phyloP scores from a whole-genome alignment of 2,113 vertebrate genomes.

The Forbesichthys agassizii region DNA sequence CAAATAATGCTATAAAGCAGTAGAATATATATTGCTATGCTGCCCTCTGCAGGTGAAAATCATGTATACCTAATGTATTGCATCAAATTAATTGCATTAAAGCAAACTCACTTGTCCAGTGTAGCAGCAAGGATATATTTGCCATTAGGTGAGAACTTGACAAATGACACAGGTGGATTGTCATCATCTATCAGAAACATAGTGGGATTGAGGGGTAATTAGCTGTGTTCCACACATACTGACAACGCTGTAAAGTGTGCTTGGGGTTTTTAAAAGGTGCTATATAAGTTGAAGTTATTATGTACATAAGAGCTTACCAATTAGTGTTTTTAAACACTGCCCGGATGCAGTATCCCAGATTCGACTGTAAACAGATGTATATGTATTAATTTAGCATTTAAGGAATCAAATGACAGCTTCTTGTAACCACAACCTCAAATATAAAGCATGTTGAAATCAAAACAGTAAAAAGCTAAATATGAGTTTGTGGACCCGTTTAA shows the following conservation, averaged over 20 bases:
- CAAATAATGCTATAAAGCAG: not conserved
- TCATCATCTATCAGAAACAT: constrained; percentile 85
- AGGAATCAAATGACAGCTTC: too few species aligned
- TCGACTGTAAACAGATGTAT: constrained; percentile 75
- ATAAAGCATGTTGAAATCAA: too few species aligned
- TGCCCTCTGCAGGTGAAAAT: constrained; percentile 41
- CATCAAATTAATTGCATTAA: not conserved
- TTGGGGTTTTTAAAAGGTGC: too few species aligned
- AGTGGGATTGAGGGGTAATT: not conserved
- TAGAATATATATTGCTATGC: not conserved
- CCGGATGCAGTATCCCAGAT: constrained; percentile 99
- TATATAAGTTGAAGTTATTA: not conserved
- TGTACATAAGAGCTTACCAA: constrained; percentile 80
- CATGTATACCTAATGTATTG: not conserved
- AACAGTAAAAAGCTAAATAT: too few species aligned
- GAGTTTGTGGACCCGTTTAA: too few species aligned
- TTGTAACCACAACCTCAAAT: too few species aligned
- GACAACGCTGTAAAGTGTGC: too few species aligned
- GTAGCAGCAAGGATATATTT: constrained; percentile 98
- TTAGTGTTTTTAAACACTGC: constrained; percentile 98
- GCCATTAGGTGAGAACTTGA: constrained; percentile 98
- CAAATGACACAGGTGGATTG: constrained; percentile 97
- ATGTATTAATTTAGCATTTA: not conserved
- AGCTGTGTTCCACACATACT: not conserved
- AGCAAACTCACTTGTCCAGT: constrained; percentile 91